A percentile compares a stretch with the other conserved stretches of the same genome.
phyloP scores from a whole-genome alignment of 2,888 invertebrate species.

The Allygus modestus region DNA sequence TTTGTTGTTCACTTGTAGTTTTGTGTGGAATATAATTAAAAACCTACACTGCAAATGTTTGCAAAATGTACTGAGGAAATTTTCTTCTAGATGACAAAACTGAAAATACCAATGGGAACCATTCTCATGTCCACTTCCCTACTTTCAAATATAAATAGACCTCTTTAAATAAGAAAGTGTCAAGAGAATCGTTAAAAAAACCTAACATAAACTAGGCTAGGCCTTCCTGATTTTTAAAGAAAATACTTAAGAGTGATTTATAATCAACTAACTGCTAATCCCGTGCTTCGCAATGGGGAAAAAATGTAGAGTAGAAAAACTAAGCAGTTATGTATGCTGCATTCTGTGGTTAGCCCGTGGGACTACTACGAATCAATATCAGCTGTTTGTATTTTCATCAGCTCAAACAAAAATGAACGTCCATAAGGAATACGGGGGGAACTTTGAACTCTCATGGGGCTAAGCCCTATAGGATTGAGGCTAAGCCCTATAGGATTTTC shows the following conservation, averaged over 20 bases:
- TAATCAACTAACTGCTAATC: no score
- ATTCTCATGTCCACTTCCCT: not conserved
- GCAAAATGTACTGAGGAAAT: not conserved
- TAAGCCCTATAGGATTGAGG: no score
- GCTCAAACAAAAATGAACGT: no score
- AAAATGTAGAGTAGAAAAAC: no score
- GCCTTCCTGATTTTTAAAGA: not conserved
- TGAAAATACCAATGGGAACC: not conserved
- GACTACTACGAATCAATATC: no score
- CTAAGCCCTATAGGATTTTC: no score
- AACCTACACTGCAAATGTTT: not conserved
- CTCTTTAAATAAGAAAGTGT: not conserved
- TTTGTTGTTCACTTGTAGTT: not conserved
- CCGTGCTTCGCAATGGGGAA: no score
- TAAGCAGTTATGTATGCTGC: no score
- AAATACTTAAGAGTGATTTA: not conserved
- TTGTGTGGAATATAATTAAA: slow-evolving; percentile 5
- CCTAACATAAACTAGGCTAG: not conserved
- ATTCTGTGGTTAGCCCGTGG: no score
- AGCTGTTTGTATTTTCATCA: no score
- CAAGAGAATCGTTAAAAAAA: not conserved
- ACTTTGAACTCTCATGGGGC: no score
- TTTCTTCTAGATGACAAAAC: not conserved
- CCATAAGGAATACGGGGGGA: no score
- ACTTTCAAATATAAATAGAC: not conserved